phyloP scores from a whole-genome alignment of 2,797 vertebrate species.

The Otolemur crassicaudatus region DNA sequence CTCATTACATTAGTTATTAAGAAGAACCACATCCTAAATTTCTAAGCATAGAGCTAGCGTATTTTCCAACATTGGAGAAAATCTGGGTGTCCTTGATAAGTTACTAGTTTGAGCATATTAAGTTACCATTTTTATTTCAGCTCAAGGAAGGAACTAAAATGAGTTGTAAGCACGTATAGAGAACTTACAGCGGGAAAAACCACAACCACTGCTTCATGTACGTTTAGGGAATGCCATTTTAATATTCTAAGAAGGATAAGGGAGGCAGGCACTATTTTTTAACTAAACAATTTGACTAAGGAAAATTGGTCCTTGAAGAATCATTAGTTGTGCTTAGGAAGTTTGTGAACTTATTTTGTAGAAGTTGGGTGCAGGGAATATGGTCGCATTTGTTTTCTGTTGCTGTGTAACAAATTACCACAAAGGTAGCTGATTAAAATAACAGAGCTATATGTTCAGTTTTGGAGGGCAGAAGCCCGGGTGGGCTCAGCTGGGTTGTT shows the following conservation, averaged over 20 bases:
- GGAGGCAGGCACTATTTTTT: not conserved
- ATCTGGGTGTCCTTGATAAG: not conserved
- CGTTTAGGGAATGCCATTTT: not conserved
- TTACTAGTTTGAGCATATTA: not conserved
- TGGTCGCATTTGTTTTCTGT: not conserved
- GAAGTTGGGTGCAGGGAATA: not conserved
- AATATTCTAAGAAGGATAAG: not conserved
- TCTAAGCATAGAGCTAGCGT: not conserved
- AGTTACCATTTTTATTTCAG: not conserved
- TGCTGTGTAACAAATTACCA: not conserved
- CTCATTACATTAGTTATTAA: not conserved
- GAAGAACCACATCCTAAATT: not conserved
- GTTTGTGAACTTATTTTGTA: not conserved
- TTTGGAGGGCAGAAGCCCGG: not conserved
- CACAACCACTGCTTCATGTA: not conserved
- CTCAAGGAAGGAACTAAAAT: not conserved
- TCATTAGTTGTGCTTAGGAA: not conserved
- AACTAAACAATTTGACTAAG: conserved; percentile 1
- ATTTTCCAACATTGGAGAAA: not conserved
- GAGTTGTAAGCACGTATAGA: not conserved
- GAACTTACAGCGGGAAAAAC: not conserved
- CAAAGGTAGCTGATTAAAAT: not conserved
- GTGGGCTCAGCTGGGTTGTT: not conserved
- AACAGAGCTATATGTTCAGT: not conserved
- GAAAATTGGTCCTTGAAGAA: not conserved